Conservation (phyloP, 2,113 vertebrate species). For the Prietella phreatophila region DNA sequence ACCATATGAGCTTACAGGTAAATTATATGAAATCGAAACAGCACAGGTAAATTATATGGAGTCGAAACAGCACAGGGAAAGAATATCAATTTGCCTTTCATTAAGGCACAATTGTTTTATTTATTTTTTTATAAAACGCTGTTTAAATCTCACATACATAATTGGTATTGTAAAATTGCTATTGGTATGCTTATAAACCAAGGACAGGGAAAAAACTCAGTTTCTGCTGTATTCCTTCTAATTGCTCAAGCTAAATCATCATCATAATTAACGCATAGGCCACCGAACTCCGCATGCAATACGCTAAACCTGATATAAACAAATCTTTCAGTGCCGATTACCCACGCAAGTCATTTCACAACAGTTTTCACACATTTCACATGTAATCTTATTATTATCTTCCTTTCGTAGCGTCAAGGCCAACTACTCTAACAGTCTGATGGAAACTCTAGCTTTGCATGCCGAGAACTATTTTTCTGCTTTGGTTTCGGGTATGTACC, state of each 20-base stretch:
- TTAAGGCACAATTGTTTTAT: background rate
- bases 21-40: background rate
- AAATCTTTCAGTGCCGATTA: background rate
- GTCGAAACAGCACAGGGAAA: too few relatives aligned
- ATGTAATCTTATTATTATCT: background rate
- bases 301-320: background rate
- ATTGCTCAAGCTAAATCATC: background rate
- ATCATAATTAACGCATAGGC: background rate
- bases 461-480: background rate
- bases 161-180: background rate
- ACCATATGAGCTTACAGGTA: background rate
- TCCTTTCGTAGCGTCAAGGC: background rate
- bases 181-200: background rate
- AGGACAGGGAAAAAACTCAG: background rate
- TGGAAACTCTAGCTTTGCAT: background rate
- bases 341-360: background rate
- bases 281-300: background rate
- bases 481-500: too few relatives aligned
- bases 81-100: background rate
- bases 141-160: background rate
- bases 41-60: too few relatives aligned
- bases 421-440: background rate
- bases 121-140: background rate
- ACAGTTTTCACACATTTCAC: background rate
- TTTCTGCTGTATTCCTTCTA: background rate